Evolutionary conservation across 2,113 vertebrate species (phyloP).

Genomic region (Falcunculus frontatus): DNA sequence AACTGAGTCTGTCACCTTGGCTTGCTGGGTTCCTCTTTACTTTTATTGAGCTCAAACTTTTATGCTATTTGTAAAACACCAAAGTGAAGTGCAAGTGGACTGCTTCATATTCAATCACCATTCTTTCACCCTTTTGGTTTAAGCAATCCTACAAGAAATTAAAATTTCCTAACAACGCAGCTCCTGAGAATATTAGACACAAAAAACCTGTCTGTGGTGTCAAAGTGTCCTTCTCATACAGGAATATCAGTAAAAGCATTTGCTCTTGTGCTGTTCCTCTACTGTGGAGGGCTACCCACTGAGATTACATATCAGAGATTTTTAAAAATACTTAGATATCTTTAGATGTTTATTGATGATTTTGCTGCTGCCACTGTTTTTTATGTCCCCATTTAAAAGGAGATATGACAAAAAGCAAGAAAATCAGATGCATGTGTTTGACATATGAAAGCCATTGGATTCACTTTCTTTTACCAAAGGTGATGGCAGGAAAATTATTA

Average conservation of each 20-base stretch:
- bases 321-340: neutral
- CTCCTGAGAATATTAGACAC: neutral
- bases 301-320: neutral
- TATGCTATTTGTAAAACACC: neutral
- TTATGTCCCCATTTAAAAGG: neutral
- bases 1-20: neutral
- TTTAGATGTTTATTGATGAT: neutral
- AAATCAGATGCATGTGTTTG: neutral
- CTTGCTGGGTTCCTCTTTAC: neutral
- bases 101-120: neutral
- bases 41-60: neutral
- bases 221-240: neutral
- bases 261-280: neutral
- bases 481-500: neutral
- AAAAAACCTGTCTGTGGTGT: rapidly evolving
- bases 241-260: neutral
- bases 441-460: neutral
- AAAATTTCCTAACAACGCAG: neutral
- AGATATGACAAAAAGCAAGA: neutral
- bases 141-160: neutral
- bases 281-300: neutral
- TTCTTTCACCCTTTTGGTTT: neutral
- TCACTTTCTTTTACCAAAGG: neutral
- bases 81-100: neutral
- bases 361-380: neutral